phyloP scores from a whole-genome alignment of 2,797 vertebrate genomes.

The Hypotaenidia okinawae region DNA sequence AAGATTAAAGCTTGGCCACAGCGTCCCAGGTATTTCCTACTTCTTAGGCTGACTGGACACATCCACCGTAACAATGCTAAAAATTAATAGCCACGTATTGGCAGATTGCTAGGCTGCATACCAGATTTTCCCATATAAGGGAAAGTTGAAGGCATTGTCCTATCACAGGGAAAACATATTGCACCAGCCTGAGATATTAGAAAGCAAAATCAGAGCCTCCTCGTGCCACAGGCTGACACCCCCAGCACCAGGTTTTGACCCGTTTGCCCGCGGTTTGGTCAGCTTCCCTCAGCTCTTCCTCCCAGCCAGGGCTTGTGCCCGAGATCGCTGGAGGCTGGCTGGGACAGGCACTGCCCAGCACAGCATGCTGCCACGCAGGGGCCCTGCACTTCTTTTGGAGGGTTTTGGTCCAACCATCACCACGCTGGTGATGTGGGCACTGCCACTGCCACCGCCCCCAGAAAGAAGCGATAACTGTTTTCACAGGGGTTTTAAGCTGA shows the following conservation, averaged over 20 bases:
- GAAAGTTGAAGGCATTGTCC: constrained; percentile 65
- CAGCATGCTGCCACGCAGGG: accelerated
- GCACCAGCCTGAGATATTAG: constrained; percentile 37
- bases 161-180: constrained; percentile 40
- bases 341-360: background rate
- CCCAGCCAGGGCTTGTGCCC: background rate
- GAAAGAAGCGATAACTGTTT: background rate
- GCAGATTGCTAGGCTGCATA: constrained; percentile 28
- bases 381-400: background rate
- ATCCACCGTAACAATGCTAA: constrained; percentile 2
- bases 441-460: background rate
- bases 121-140: constrained; percentile 72
- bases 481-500: background rate
- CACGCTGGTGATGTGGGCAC: accelerated
- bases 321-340: background rate
- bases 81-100: constrained; percentile 41
- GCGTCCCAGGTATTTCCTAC: background rate
- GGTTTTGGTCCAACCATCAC: background rate
- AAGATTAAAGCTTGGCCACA: background rate
- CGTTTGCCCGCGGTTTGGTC: accelerated
- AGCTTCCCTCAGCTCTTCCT: background rate
- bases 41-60: background rate
- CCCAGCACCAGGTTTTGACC: background rate
- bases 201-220: constrained; percentile 26
- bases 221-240: background rate